These are phyloP conservation scores for Engraulis encrasicolus DNA, from an alignment of 2,113 vertebrate genomes.

Conservation along the genomic window DNA sequence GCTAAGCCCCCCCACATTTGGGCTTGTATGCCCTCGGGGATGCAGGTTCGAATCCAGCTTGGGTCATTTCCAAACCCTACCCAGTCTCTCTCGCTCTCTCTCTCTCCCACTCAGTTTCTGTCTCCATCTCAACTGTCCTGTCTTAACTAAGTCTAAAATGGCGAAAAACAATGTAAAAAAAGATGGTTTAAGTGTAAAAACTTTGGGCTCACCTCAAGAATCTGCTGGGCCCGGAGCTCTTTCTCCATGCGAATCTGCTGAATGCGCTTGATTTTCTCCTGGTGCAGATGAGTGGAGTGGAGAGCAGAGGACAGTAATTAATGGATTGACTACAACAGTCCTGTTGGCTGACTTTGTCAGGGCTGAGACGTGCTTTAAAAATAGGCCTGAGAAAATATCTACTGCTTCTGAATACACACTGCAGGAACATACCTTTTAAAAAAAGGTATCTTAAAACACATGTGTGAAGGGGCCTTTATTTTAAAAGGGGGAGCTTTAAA, in stretches of 20 bases:
- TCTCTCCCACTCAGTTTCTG: too few relatives aligned
- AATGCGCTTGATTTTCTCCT: constrained; percentile 97
- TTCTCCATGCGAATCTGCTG: constrained; percentile 96
- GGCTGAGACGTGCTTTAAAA: background rate
- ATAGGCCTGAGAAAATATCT: background rate
- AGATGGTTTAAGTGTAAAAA: constrained; percentile 34
- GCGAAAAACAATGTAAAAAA: too few relatives aligned
- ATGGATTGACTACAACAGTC: background rate
- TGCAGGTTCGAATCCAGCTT: too few relatives aligned
- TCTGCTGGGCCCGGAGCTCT: constrained; percentile 94
- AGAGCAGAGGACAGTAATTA: constrained; percentile 41
- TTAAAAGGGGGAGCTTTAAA: background rate
- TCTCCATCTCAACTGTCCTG: too few relatives aligned
- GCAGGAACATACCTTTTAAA: background rate
- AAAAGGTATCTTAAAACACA: background rate
- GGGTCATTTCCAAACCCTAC: too few relatives aligned
- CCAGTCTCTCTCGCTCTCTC: too few relatives aligned
- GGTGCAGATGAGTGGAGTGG: constrained; percentile 56
- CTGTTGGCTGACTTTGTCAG: background rate
- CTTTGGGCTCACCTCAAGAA: constrained; percentile 86
- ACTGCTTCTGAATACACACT: background rate
- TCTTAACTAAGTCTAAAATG: too few relatives aligned
- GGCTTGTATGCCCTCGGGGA: too few relatives aligned
- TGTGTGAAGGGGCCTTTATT: background rate
- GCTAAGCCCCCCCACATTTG: too few relatives aligned